These are phyloP conservation scores for Sandelia bainsii DNA, from an alignment of 2,797 vertebrate genomes.

Conservation along the genomic window DNA sequence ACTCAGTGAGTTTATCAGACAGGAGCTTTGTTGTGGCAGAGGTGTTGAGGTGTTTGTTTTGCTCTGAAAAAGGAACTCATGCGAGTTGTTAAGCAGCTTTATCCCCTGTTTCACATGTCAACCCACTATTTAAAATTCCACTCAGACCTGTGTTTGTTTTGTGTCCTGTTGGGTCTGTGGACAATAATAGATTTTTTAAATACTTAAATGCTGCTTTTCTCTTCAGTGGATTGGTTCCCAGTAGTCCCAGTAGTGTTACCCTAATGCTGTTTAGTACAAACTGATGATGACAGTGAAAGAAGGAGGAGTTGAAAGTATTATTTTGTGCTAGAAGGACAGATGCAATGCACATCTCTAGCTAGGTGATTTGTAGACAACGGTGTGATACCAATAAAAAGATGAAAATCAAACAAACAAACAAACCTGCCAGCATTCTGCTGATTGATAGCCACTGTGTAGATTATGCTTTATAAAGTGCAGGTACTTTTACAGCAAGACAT, in stretches of 20 bases:
- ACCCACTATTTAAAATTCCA: conserved; percentile 33
- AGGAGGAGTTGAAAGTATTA: conserved; percentile 15
- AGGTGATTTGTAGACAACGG: conserved; percentile 26
- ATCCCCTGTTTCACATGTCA: conserved; percentile 40
- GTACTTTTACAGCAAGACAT: neutral
- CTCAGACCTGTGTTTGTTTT: conserved; percentile 39
- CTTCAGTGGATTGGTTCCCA: conserved; percentile 16
- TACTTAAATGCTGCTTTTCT: conserved; percentile 11
- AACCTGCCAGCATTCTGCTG: conserved; percentile 6
- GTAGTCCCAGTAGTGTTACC: conserved; percentile 4
- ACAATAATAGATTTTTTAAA: conserved; percentile 25
- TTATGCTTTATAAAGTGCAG: conserved; percentile 1
- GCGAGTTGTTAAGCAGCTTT: conserved; percentile 51
- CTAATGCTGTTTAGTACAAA: neutral
- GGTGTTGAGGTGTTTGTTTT: conserved; percentile 37
- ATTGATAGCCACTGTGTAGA: conserved; percentile 1
- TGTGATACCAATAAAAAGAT: conserved; percentile 7
- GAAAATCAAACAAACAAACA: conserved; percentile 3
- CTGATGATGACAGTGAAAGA: conserved; percentile 3
- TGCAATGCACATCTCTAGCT: conserved; percentile 8
- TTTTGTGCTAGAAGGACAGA: conserved; percentile 13
- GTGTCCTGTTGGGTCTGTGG: conserved; percentile 25
- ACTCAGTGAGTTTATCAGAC: conserved; percentile 17
- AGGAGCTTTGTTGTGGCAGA: conserved; percentile 34
- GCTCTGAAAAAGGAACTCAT: conserved; percentile 12